These are phyloP conservation scores for Syngnathus scovelli DNA, from an alignment of 2,113 vertebrate species.

Conservation along the genomic window DNA sequence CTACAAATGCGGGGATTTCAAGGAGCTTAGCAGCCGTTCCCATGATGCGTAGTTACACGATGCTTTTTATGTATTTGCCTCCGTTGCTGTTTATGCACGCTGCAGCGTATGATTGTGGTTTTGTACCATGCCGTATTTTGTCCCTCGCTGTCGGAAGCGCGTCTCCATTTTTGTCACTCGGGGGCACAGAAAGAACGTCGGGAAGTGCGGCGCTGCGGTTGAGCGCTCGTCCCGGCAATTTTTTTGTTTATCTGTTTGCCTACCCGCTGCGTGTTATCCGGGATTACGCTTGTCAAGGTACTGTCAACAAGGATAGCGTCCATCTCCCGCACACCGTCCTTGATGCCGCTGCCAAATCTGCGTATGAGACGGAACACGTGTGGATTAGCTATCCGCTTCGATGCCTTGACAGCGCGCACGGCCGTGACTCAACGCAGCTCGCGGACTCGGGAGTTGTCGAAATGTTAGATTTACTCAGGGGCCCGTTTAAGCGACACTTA, in stretches of 20 bases:
- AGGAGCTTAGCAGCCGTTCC: slow-evolving; percentile 18
- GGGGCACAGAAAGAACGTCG: slow-evolving; percentile 49
- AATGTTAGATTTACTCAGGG: slow-evolving; percentile 55
- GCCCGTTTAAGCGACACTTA: not conserved
- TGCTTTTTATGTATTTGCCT: not conserved
- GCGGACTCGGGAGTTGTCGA: slow-evolving; percentile 37
- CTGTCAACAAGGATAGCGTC: slow-evolving; percentile 75
- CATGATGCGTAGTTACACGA: not conserved
- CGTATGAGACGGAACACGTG: slow-evolving; percentile 71
- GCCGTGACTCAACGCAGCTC: slow-evolving; percentile 44
- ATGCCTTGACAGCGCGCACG: slow-evolving; percentile 46
- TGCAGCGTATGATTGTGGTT: slow-evolving; percentile 35
- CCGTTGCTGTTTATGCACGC: slow-evolving; percentile 29
- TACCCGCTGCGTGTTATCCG: slow-evolving; percentile 64
- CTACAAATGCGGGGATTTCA: slow-evolving; percentile 11
- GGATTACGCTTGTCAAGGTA: slow-evolving; percentile 76
- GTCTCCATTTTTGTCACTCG: slow-evolving; percentile 44
- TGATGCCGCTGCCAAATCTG: slow-evolving; percentile 65
- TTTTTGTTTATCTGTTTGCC: slow-evolving; percentile 46
- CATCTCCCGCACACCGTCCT: slow-evolving; percentile 68
- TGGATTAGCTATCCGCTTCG: slow-evolving; percentile 56
- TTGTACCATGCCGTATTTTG: slow-evolving; percentile 13
- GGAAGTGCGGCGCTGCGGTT: slow-evolving; percentile 63
- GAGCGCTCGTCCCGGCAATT: slow-evolving; percentile 58
- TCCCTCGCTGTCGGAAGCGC: slow-evolving; percentile 5